Evolutionary conservation across 2,888 invertebrate species (phyloP).

Genomic region (Horisme vitalbata): DNA sequence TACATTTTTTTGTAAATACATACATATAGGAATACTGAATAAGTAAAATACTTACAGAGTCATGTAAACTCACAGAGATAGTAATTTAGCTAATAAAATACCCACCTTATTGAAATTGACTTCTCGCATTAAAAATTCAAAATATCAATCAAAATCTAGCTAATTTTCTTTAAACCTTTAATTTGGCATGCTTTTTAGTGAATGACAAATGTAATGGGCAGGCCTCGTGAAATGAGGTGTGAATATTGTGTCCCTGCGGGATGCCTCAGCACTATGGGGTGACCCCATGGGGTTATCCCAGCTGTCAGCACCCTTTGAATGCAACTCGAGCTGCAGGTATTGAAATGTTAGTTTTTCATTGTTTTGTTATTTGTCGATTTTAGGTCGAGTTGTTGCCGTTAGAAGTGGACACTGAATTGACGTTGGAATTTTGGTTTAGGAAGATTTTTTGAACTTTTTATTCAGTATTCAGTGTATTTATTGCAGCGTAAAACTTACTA

Average conservation of each 20-base stretch:
- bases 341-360: conserved; percentile 46
- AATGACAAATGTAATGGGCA: conserved; percentile 68
- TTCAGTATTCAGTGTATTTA: no score
- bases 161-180: conserved; percentile 56
- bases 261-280: conserved; percentile 46
- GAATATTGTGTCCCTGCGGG: conserved; percentile 79
- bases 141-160: conserved; percentile 40
- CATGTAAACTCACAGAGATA: no score
- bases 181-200: conserved; percentile 54
- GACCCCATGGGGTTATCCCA: conserved; percentile 61
- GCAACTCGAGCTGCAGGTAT: conserved; percentile 71
- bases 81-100: no score
- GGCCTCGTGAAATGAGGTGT: conserved; percentile 80
- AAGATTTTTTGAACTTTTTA: no score
- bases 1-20: no score
- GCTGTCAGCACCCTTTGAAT: conserved; percentile 66
- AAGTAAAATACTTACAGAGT: no score
- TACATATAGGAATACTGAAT: no score
- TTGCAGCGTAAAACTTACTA: no score
- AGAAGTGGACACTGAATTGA: no score
- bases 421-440: no score
- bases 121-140: conserved; percentile 26
- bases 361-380: conserved; percentile 34
- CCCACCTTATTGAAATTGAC: no score
- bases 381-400: background rate